phyloP scores from a whole-genome alignment of 2,113 vertebrate genomes.

The Patagioenas fasciata region DNA sequence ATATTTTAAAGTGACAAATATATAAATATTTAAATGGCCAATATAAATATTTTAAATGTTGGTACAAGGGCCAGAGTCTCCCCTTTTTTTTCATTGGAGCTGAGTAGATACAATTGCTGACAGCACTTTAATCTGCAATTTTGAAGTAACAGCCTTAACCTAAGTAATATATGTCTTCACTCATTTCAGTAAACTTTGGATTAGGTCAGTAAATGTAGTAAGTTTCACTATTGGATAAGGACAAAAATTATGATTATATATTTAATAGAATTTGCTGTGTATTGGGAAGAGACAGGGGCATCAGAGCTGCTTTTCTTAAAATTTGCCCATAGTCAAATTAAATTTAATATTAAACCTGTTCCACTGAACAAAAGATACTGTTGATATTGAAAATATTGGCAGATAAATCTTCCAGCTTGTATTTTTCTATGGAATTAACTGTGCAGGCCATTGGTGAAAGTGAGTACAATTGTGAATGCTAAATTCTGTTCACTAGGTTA shows the following conservation, averaged over 20 bases:
- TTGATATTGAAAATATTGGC: background rate
- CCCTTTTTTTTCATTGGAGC: background rate
- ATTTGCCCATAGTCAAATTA: background rate
- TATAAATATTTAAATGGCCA: conserved; percentile 68
- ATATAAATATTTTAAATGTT: conserved; percentile 66
- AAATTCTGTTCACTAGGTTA: background rate
- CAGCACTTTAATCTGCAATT: background rate
- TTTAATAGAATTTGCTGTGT: background rate
- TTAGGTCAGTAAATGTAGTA: background rate
- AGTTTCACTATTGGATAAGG: background rate
- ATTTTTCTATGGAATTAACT: background rate
- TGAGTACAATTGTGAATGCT: background rate
- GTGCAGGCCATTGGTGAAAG: background rate
- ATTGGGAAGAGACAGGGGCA: background rate
- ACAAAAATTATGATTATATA: background rate
- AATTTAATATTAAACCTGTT: background rate
- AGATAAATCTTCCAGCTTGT: background rate
- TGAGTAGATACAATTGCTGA: conserved; percentile 5
- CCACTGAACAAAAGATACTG: background rate
- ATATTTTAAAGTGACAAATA: conserved; percentile 64
- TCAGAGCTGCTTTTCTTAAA: background rate
- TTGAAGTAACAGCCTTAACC: background rate
- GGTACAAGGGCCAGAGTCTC: background rate
- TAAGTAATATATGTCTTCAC: background rate
- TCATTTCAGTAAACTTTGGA: background rate